Evolutionary conservation across 2,113 vertebrate species (phyloP).

Genomic region (Columba livia): DNA sequence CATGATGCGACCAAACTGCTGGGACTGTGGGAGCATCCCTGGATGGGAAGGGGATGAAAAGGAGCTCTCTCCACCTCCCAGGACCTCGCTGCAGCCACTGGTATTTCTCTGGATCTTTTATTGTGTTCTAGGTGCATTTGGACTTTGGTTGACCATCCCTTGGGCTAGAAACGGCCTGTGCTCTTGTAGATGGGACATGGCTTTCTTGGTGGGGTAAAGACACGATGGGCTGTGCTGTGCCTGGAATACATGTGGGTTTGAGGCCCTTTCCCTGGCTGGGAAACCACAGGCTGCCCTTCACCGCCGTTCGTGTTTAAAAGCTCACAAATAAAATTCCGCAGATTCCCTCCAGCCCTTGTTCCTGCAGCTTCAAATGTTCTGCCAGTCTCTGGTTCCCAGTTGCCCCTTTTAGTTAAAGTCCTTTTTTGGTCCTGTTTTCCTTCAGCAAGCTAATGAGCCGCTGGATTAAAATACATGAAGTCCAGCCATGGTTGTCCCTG

Average conservation of each 20-base stretch:
- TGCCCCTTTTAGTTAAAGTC: slow-evolving; percentile 66
- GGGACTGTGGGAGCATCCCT: background rate
- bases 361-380: slow-evolving; percentile 49
- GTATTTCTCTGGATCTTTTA: background rate
- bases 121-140: background rate
- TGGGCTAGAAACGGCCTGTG: background rate
- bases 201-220: background rate
- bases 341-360: slow-evolving; percentile 52
- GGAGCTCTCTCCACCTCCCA: background rate
- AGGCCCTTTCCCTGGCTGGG: background rate
- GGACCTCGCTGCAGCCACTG: rapidly evolving
- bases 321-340: slow-evolving; percentile 59
- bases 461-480: slow-evolving; percentile 41
- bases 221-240: rapidly evolving
- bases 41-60: background rate
- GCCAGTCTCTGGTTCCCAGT: slow-evolving; percentile 57
- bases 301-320: background rate
- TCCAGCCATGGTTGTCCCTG: background rate
- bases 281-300: background rate
- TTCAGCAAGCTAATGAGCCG: background rate
- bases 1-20: background rate
- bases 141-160: background rate
- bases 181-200: background rate
- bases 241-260: background rate
- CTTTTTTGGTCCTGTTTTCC: slow-evolving; percentile 72